phyloP scores from a whole-genome alignment of 2,113 vertebrate species.

The Odocoileus virginianus region DNA sequence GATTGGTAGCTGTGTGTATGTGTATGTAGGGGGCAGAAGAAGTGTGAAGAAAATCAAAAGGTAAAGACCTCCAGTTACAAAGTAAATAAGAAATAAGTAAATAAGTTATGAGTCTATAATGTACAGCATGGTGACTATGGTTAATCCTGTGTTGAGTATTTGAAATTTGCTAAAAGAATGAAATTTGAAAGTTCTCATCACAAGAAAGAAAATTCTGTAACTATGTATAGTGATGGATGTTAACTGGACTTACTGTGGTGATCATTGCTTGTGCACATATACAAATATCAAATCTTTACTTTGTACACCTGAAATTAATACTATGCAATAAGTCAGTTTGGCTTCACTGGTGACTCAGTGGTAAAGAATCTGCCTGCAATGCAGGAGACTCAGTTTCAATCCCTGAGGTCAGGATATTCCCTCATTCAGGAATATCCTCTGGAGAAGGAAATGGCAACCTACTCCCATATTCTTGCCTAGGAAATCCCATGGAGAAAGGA shows the following conservation, averaged over 20 bases:
- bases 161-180: background rate
- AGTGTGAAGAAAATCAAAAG: background rate
- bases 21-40: background rate
- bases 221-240: background rate
- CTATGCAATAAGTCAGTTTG: background rate
- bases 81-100: background rate
- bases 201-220: background rate
- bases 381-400: background rate
- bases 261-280: background rate
- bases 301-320: background rate
- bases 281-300: background rate
- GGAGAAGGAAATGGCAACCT: background rate
- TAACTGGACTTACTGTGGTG: background rate
- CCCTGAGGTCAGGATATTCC: background rate
- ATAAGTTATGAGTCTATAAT: background rate
- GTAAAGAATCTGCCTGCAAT: background rate
- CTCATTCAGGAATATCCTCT: background rate
- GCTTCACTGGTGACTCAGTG: background rate
- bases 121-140: background rate
- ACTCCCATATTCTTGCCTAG: background rate
- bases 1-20: background rate
- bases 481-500: background rate
- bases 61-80: background rate
- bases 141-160: background rate
- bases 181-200: background rate